Conservation (phyloP, 2,888 invertebrate species). For the Philereme transversata region DNA sequence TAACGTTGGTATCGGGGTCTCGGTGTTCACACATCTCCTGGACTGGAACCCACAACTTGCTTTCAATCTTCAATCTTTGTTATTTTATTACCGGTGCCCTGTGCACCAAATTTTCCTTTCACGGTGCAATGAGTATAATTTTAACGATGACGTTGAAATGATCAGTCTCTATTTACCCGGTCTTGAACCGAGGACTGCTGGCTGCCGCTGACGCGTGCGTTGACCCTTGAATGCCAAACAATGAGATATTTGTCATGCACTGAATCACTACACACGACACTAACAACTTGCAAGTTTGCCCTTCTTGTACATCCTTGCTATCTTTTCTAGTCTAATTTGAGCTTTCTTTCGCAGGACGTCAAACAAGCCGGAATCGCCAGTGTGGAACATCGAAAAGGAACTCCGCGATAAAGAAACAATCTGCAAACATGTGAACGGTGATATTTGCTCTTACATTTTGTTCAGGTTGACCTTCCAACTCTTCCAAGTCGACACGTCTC, state of each 20-base stretch:
- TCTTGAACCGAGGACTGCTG: constrained; percentile 64
- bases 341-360: constrained; percentile 64
- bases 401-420: constrained; percentile 65
- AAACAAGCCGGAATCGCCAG: constrained; percentile 74
- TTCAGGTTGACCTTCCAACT: constrained; percentile 36
- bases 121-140: constrained; percentile 62
- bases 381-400: constrained; percentile 73
- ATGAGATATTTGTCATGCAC: constrained; percentile 65
- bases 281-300: constrained; percentile 45
- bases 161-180: constrained; percentile 51
- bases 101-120: constrained; percentile 36
- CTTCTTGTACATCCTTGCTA: constrained; percentile 24
- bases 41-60: no score
- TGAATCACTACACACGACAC: constrained; percentile 52
- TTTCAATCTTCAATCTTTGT: neutral
- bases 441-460: constrained; percentile 45
- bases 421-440: constrained; percentile 76
- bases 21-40: no score
- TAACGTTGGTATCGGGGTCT: no score
- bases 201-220: constrained; percentile 61
- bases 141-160: constrained; percentile 68
- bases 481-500: constrained; percentile 36
- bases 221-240: constrained; percentile 71
- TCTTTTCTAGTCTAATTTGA: constrained; percentile 18
- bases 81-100: neutral